phyloP scores from a whole-genome alignment of 2,888 invertebrate genomes.

The Heliconius erato region DNA sequence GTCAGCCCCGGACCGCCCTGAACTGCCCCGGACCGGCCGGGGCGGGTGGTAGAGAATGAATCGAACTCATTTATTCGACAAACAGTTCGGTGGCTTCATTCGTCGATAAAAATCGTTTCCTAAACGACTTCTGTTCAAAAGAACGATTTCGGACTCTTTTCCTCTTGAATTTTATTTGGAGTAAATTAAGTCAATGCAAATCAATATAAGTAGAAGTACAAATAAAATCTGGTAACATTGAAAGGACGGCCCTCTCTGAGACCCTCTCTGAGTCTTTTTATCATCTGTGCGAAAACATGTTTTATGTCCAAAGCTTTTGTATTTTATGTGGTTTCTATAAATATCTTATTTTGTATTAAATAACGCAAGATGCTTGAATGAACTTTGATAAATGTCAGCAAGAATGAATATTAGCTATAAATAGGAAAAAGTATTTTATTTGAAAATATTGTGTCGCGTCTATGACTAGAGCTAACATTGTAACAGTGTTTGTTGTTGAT shows the following conservation, averaged over 20 bases:
- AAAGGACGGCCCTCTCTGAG: conserved; percentile 7
- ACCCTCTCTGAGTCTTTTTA: background rate
- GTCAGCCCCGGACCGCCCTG: background rate
- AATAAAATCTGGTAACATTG: conserved; percentile 26
- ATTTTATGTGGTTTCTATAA: conserved; percentile 14
- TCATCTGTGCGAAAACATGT: background rate
- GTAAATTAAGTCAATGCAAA: conserved; percentile 42
- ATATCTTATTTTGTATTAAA: background rate
- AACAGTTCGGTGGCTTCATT: conserved; percentile 43
- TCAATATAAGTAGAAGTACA: conserved; percentile 35
- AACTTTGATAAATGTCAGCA: background rate
- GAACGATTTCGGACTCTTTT: conserved; percentile 33
- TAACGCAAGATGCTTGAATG: background rate
- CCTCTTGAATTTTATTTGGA: conserved; percentile 39
- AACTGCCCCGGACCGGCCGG: background rate
- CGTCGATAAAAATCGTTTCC: conserved; percentile 44
- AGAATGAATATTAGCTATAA: background rate
- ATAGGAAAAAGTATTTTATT: background rate
- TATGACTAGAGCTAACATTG: background rate
- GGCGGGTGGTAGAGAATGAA: conserved; percentile 32
- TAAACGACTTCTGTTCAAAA: conserved; percentile 46
- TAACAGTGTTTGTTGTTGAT: too few species aligned
- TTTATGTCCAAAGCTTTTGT: conserved; percentile 2
- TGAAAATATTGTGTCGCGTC: background rate
- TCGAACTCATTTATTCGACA: conserved; percentile 43